Conservation (phyloP, 2,888 invertebrate species). For the Prionchulus punctatus region DNA sequence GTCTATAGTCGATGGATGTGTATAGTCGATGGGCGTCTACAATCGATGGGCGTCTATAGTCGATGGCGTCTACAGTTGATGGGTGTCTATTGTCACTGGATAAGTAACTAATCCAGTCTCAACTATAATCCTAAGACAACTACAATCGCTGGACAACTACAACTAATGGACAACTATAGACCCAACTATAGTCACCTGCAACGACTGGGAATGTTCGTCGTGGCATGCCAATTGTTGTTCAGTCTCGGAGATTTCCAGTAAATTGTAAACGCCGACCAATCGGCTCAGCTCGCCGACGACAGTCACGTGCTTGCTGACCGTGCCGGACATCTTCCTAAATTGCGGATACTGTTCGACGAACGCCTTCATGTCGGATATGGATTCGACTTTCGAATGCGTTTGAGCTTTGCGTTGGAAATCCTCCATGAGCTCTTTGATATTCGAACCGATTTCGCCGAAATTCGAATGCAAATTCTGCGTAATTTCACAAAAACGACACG, state of each 20-base stretch:
- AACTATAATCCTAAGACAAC: too few species aligned
- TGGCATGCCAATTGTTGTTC: slow-evolving; percentile 73
- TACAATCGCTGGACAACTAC: too few species aligned
- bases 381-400: slow-evolving; percentile 89
- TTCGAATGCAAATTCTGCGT: slow-evolving; percentile 73
- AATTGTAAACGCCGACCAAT: slow-evolving; percentile 54
- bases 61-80: too few species aligned
- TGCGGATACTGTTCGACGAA: slow-evolving; percentile 86
- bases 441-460: slow-evolving; percentile 95
- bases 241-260: slow-evolving; percentile 76
- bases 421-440: slow-evolving; percentile 89
- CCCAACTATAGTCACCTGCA: slow-evolving; percentile 42
- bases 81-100: too few species aligned
- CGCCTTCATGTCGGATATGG: slow-evolving; percentile 90
- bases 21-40: too few species aligned
- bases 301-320: slow-evolving; percentile 90
- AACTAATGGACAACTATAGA: too few species aligned
- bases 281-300: slow-evolving; percentile 85
- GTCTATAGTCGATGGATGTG: too few species aligned
- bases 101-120: too few species aligned
- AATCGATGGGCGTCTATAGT: too few species aligned
- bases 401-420: slow-evolving; percentile 90
- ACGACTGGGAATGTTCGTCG: slow-evolving; percentile 41
- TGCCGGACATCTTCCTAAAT: slow-evolving; percentile 58
- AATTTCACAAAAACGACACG: not conserved